Percentiles rank a stretch among this genome's conserved stretches.
phyloP scores from a whole-genome alignment of 2,888 invertebrate genomes.

The Sesia apiformis region DNA sequence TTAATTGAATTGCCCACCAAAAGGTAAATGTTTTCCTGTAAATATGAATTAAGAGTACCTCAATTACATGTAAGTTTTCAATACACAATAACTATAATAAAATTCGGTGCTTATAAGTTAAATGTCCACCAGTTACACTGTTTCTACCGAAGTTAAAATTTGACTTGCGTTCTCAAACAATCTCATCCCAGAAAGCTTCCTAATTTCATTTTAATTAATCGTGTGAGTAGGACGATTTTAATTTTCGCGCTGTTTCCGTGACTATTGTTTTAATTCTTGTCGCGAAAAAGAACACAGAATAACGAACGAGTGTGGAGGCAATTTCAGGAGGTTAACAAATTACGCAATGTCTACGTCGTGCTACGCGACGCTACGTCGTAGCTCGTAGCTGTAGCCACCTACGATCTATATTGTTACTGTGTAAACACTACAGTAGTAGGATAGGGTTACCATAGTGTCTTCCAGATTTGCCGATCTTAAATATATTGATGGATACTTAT shows the following conservation, averaged over 20 bases:
- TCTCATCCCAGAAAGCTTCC: not conserved
- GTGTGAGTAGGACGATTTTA: constrained; percentile 15
- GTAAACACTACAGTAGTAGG: not conserved
- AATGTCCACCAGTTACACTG: too few relatives aligned
- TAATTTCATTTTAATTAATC: constrained; percentile 11
- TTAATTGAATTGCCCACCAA: too few relatives aligned
- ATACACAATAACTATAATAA: too few relatives aligned
- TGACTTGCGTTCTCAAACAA: not conserved
- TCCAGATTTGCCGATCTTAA: too few relatives aligned
- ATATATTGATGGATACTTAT: too few relatives aligned
- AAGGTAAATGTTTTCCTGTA: too few relatives aligned
- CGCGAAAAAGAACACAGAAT: constrained; percentile 22
- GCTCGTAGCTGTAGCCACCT: constrained; percentile 45
- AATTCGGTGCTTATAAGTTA: too few relatives aligned
- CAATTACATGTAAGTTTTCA: too few relatives aligned
- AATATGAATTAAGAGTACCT: too few relatives aligned
- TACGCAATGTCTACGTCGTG: constrained; percentile 47
- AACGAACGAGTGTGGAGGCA: constrained; percentile 32
- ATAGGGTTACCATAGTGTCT: too few relatives aligned
- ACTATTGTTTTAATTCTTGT: constrained; percentile 20
- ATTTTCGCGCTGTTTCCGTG: constrained; percentile 10
- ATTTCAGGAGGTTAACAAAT: constrained; percentile 63
- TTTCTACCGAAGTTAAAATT: not conserved
- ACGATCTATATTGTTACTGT: constrained; percentile 52
- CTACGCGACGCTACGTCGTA: constrained; percentile 18